Percentiles rank a stretch among this genome's conserved stretches.
phyloP scores from a whole-genome alignment of 2,797 vertebrate genomes.

The Apogon hyalosoma region DNA sequence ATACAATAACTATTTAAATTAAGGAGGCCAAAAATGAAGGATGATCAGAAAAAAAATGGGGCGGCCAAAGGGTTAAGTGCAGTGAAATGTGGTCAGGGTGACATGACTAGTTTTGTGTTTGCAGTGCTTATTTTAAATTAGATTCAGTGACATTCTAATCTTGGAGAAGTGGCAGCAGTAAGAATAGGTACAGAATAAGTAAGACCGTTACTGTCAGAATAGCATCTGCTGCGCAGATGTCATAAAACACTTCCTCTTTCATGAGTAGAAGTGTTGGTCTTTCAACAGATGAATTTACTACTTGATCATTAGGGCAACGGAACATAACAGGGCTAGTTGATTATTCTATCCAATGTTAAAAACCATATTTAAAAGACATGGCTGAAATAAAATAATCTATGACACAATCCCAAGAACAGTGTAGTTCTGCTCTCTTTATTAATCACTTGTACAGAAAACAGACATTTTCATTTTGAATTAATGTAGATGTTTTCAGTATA shows the following conservation, averaged over 20 bases:
- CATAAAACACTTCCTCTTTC: not conserved
- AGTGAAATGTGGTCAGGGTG: not conserved
- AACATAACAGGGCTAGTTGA: slow-evolving; percentile 8
- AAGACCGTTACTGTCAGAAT: not conserved
- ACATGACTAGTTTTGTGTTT: slow-evolving; percentile 7
- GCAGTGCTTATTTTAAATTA: slow-evolving; percentile 10
- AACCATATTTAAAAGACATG: not conserved
- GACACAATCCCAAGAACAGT: not conserved
- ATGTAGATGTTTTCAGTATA: slow-evolving; percentile 1
- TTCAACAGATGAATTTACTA: not conserved
- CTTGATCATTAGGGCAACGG: not conserved
- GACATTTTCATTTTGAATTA: not conserved
- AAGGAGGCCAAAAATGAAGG: no score
- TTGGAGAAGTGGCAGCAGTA: slow-evolving; percentile 6
- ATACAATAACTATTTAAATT: no score
- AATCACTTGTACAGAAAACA: slow-evolving; percentile 6
- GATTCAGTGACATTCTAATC: slow-evolving; percentile 8
- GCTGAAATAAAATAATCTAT: not conserved
- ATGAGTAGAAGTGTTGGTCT: slow-evolving; percentile 4
- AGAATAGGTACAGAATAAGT: not conserved
- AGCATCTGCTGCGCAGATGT: slow-evolving; percentile 22
- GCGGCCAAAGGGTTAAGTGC: no score
- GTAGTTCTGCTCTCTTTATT: not conserved
- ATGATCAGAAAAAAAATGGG: no score
- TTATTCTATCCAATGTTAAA: not conserved